A percentile compares a stretch with the other conserved stretches of the same genome.
These are phyloP conservation scores for Littorina saxatilis DNA, from an alignment of 1,140 invertebrate species.

Conservation along the genomic window DNA sequence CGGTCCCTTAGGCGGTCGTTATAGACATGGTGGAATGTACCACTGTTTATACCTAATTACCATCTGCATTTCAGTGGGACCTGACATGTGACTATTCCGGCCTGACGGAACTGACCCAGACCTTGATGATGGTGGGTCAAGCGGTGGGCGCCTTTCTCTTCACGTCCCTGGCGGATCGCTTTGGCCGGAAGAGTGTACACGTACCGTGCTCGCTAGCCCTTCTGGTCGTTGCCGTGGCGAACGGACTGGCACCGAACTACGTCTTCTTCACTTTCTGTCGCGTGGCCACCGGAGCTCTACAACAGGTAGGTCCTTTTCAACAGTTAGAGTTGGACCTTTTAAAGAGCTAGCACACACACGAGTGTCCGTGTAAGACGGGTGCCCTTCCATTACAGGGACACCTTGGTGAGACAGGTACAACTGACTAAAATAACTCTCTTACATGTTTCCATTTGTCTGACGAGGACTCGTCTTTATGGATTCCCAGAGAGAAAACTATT, in stretches of 20 bases:
- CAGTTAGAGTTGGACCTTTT: too few species aligned
- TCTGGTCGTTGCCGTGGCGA: slow-evolving; percentile 21
- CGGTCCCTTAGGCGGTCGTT: too few species aligned
- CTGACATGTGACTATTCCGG: slow-evolving; percentile 58
- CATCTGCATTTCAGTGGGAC: slow-evolving; percentile 58
- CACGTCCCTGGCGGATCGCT: slow-evolving; percentile 50
- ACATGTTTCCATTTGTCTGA: too few species aligned
- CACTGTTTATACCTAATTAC: not conserved
- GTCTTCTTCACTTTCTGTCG: slow-evolving; percentile 37
- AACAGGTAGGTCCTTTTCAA: slow-evolving; percentile 43
- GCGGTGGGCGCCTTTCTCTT: slow-evolving; percentile 52
- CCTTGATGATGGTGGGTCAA: slow-evolving; percentile 55
- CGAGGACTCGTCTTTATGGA: too few species aligned
- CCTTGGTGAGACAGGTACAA: too few species aligned
- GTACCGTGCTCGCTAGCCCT: slow-evolving; percentile 32
- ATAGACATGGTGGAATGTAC: too few species aligned
- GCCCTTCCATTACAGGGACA: too few species aligned
- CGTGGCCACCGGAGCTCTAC: slow-evolving; percentile 47
- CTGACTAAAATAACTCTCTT: too few species aligned
- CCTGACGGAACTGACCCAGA: slow-evolving; percentile 55
- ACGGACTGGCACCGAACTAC: slow-evolving; percentile 44
- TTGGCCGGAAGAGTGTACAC: slow-evolving; percentile 56
- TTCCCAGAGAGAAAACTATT: too few species aligned
- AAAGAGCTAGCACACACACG: too few species aligned
- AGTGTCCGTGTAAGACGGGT: too few species aligned